Evolutionary conservation across 2,113 vertebrate genomes (phyloP).

Genomic region (Hiodon tergisus): DNA sequence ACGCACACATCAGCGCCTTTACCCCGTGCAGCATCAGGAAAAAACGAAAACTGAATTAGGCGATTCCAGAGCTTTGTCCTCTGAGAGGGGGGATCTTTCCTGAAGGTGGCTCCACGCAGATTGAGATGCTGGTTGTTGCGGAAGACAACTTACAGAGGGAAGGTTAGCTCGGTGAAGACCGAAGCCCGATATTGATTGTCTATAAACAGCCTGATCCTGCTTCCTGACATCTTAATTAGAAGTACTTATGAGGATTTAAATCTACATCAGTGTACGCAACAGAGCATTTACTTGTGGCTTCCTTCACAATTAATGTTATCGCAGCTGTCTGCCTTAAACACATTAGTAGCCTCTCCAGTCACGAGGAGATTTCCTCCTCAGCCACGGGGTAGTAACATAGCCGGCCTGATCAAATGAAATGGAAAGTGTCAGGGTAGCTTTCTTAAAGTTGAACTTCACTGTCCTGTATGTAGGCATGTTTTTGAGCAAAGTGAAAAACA

Average conservation of each 20-base stretch:
- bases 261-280: constrained; percentile 29
- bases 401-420: neutral
- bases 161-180: constrained; percentile 42
- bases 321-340: constrained; percentile 9
- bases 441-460: too few species aligned
- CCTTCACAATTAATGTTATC: constrained; percentile 26
- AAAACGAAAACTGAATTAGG: neutral
- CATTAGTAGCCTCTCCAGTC: neutral
- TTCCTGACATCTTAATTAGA: constrained; percentile 60
- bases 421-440: neutral
- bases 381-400: neutral
- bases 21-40: neutral
- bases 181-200: constrained; percentile 53
- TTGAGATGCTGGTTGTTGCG: neutral
- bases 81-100: neutral
- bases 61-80: too few species aligned
- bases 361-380: neutral
- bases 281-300: constrained; percentile 8
- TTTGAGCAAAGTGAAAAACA: too few species aligned
- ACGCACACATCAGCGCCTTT: too few species aligned
- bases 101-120: neutral
- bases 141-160: constrained; percentile 26
- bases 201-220: constrained; percentile 59
- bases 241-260: constrained; percentile 29
- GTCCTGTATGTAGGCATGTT: too few species aligned